Conservation (phyloP, 2,797 vertebrate genomes). For the Thaleichthys pacificus region DNA sequence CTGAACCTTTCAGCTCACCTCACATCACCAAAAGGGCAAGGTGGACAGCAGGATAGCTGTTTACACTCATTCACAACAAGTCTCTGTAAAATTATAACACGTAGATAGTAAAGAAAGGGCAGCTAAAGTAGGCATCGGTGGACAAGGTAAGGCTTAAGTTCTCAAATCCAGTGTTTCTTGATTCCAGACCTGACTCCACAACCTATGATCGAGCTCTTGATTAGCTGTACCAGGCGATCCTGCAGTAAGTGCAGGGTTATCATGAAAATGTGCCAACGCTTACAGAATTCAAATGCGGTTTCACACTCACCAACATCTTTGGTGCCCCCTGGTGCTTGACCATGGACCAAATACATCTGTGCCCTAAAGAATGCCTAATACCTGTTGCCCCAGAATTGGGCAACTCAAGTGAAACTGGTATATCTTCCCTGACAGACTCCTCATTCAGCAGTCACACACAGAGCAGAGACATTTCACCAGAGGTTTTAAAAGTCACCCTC, state of each 20-base stretch:
- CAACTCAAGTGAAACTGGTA: slow-evolving; percentile 11
- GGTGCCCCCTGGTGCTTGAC: slow-evolving; percentile 42
- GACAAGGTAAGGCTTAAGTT: too few species aligned
- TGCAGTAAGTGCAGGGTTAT: too few species aligned
- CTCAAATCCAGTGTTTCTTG: neutral
- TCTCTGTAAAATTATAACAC: neutral
- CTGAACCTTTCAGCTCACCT: slow-evolving; percentile 30
- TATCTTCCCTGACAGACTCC: slow-evolving; percentile 49
- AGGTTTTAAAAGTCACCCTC: slow-evolving; percentile 15
- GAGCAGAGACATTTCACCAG: slow-evolving; percentile 20
- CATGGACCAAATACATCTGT: slow-evolving; percentile 16
- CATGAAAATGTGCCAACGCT: too few species aligned
- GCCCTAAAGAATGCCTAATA: slow-evolving; percentile 21
- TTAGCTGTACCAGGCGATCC: too few species aligned
- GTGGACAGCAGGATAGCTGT: too few species aligned
- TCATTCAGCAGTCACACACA: slow-evolving; percentile 21
- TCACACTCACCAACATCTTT: slow-evolving; percentile 19
- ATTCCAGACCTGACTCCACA: neutral
- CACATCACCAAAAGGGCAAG: slow-evolving; percentile 21
- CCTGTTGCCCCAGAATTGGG: slow-evolving; percentile 46
- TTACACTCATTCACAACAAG: neutral
- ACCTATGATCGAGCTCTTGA: too few species aligned
- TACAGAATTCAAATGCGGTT: neutral
- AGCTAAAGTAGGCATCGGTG: too few species aligned
- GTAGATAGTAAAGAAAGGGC: too few species aligned